Evolutionary conservation across 2,888 invertebrate species (phyloP).

Genomic region (Thalpophila matura): DNA sequence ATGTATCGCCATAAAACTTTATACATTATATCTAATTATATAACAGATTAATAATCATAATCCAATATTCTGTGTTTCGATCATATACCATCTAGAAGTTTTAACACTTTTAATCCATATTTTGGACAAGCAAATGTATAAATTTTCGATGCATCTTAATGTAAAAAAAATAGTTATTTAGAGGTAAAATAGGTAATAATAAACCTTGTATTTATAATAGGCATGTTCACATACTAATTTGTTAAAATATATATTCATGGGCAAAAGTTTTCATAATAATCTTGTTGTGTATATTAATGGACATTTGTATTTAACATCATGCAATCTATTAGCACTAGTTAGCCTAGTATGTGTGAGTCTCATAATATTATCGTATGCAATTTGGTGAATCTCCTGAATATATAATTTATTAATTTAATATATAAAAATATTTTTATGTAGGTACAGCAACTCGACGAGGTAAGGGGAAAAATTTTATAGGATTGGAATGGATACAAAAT

Average conservation of each 20-base stretch:
- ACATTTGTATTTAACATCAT: constrained; percentile 2
- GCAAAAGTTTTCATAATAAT: neutral
- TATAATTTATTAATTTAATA: neutral
- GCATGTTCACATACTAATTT: constrained; percentile 13
- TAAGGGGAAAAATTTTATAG: neutral
- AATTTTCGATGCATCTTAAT: neutral
- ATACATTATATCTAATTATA: neutral
- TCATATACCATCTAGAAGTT: no score
- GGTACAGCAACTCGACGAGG: constrained; percentile 11
- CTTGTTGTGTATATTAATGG: neutral
- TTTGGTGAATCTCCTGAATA: neutral
- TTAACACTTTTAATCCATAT: no score
- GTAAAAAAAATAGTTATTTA: constrained; percentile 3
- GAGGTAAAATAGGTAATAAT: no score
- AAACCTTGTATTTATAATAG: constrained; percentile 2
- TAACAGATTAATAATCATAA: neutral
- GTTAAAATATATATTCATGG: constrained; percentile 8
- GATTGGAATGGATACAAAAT: neutral
- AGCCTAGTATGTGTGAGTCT: neutral
- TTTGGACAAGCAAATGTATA: neutral
- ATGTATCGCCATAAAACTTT: constrained; percentile 2
- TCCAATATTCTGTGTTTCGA: neutral
- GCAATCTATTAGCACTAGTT: constrained; percentile 6
- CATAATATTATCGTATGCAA: neutral
- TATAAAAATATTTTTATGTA: neutral